Evolutionary conservation across 1,140 invertebrate species (phyloP).

Genomic region (Brachionus asplanchnoidis): DNA sequence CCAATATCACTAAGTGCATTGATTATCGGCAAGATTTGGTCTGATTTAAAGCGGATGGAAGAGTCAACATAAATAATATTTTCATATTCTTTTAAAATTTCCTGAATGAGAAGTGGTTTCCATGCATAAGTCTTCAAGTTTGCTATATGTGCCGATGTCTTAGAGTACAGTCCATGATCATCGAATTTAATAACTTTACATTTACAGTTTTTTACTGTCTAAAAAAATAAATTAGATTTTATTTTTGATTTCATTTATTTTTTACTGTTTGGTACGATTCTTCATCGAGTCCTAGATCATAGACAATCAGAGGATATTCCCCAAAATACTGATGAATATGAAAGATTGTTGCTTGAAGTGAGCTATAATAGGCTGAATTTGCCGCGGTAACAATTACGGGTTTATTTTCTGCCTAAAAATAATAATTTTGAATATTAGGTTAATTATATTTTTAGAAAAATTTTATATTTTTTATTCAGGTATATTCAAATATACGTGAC

Average conservation of each 20-base stretch:
- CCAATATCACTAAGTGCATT: background rate
- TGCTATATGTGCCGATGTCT: background rate
- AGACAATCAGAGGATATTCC: slow-evolving; percentile 6
- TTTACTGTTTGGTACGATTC: background rate
- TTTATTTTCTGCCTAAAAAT: background rate
- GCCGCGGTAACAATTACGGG: slow-evolving; percentile 36
- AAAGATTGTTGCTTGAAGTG: slow-evolving; percentile 21
- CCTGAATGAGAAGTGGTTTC: slow-evolving; percentile 39
- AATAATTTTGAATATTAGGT: background rate
- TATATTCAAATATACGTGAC: background rate
- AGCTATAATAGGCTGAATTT: slow-evolving; percentile 18
- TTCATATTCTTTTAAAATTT: slow-evolving; percentile 19
- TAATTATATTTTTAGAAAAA: background rate
- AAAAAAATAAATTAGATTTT: background rate
- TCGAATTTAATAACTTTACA: slow-evolving; percentile 30
- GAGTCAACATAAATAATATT: slow-evolving; percentile 28
- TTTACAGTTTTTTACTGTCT: slow-evolving; percentile 18
- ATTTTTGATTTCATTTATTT: background rate
- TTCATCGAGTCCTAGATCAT: slow-evolving; percentile 15
- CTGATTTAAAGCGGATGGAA: slow-evolving; percentile 25
- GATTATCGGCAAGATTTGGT: background rate
- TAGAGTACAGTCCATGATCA: background rate
- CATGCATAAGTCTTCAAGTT: slow-evolving; percentile 37
- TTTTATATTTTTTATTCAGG: background rate
- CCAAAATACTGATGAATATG: slow-evolving; percentile 13